phyloP scores from a whole-genome alignment of 2,113 vertebrate genomes.

The Talpa occidentalis region DNA sequence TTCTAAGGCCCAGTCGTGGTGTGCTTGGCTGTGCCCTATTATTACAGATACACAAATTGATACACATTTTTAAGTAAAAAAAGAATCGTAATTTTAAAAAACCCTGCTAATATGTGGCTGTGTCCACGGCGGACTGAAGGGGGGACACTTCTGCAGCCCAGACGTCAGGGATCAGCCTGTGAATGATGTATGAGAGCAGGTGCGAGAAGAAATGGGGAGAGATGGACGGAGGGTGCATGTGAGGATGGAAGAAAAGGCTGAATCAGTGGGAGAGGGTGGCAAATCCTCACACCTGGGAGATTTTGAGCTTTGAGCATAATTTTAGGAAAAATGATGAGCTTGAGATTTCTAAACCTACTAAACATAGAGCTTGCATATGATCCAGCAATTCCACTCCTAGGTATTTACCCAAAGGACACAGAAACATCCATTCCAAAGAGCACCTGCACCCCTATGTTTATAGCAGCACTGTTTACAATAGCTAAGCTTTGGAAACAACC shows the following conservation, averaged over 20 bases:
- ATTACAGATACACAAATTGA: neutral
- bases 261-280: neutral
- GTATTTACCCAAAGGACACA: no score
- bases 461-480: no score
- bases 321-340: neutral
- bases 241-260: neutral
- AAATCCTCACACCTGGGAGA: neutral
- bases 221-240: neutral
- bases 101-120: neutral
- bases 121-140: neutral
- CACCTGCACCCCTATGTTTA: no score
- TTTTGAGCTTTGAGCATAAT: neutral
- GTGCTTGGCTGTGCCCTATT: neutral
- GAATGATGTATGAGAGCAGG: neutral
- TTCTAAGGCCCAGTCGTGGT: neutral
- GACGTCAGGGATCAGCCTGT: neutral
- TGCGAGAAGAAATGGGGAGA: neutral
- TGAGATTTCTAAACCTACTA: no score
- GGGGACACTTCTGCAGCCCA: neutral
- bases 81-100: neutral
- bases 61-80: neutral
- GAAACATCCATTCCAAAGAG: no score
- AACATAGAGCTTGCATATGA: no score
- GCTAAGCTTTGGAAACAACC: no score
- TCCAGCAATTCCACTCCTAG: no score